phyloP scores from a whole-genome alignment of 1,140 invertebrate genomes.

The Drosophila subpulchrella region DNA sequence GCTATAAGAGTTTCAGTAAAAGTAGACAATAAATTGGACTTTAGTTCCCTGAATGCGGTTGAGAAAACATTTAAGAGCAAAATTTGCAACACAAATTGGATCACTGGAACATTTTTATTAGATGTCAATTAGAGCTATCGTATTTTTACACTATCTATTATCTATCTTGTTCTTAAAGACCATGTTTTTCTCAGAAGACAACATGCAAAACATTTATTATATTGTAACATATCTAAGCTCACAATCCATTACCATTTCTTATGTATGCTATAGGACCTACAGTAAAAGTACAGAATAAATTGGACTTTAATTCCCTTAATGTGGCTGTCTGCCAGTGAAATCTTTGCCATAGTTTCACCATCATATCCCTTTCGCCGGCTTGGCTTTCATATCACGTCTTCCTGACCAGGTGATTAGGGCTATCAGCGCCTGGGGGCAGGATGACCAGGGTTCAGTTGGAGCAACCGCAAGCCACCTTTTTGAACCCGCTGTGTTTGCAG shows the following conservation, averaged over 20 bases:
- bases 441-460: constrained; percentile 9
- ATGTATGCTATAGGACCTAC: too few species aligned
- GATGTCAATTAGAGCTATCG: too few species aligned
- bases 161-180: too few species aligned
- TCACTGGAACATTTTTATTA: too few species aligned
- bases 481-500: constrained; percentile 20
- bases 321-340: neutral
- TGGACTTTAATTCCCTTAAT: neutral
- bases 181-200: too few species aligned
- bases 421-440: constrained; percentile 55
- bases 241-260: too few species aligned
- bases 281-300: neutral
- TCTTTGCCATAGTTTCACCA: constrained; percentile 24
- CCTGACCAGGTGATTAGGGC: constrained; percentile 64
- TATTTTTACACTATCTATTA: too few species aligned
- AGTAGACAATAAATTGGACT: too few species aligned
- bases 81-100: neutral
- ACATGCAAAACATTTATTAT: too few species aligned
- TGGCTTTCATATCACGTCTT: constrained; percentile 41
- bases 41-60: too few species aligned
- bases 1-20: too few species aligned
- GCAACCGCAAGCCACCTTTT: constrained; percentile 4
- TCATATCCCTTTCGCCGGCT: constrained; percentile 22
- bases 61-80: neutral
- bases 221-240: too few species aligned